phyloP scores from a whole-genome alignment of 2,797 vertebrate species.

The Parauchenoglanis punctatus region DNA sequence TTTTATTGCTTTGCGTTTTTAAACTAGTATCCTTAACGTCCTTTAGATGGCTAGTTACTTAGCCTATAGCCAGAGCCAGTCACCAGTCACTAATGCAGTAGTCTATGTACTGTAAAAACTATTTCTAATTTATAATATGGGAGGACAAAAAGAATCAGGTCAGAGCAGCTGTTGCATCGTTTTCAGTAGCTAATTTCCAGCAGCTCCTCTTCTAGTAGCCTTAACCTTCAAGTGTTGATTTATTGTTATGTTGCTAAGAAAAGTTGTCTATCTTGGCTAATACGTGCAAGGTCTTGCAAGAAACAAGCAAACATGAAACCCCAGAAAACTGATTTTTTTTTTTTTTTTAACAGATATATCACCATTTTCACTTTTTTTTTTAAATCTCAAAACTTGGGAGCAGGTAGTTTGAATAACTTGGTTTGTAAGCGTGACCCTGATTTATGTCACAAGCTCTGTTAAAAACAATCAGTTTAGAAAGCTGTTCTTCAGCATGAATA shows the following conservation, averaged over 20 bases:
- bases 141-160: not conserved
- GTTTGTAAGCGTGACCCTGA: not conserved
- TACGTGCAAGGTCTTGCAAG: not conserved
- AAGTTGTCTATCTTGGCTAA: not conserved
- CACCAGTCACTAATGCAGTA: not conserved
- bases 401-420: not conserved
- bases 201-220: not conserved
- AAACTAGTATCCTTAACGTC: not conserved
- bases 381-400: not conserved
- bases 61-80: not conserved
- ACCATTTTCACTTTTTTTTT: not conserved
- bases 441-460: not conserved
- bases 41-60: not conserved
- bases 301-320: not conserved
- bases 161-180: not conserved
- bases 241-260: not conserved
- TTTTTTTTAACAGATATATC: not conserved
- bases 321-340: not conserved
- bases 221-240: not conserved
- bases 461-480: not conserved
- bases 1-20: not conserved
- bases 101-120: too few species aligned
- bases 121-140: not conserved
- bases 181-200: not conserved
- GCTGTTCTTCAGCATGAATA: not conserved